Base-by-base conservation (phyloP, 2,113 vertebrate species). In the Megalops atlanticus region DNA sequence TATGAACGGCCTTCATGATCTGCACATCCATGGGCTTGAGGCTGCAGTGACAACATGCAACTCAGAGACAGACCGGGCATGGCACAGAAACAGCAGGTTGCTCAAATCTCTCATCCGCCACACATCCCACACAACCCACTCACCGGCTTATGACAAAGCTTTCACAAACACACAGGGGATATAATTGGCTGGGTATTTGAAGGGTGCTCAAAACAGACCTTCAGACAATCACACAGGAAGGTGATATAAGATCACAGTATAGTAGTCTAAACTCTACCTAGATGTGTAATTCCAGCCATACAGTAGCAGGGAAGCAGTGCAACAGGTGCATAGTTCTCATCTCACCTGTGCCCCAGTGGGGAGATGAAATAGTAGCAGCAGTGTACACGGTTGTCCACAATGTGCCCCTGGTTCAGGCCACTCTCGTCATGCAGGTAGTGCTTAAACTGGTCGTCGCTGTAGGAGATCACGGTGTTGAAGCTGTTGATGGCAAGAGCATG, bases 331-430 rank as follows among this genome's bases (percentile, higher is more conserved):
- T 27, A 47, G 3, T 36, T 21, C 24, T 74, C 11, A 58, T 90
- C 95, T 80, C 87, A 99, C 98, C 98, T 97, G 0, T 99, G 98
- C 11, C 98, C 98, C 27, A 99, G 96, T 0, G 98, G 97, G 1
- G 98, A 99, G 85, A 99, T 97, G 83, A 99, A 99, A 87, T 99
- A 99, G 89, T 99, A 99, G 91, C 98, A 99, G 90, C 98, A 99
- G 87, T 99, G 98, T 78, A 99, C 97, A 4, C 98, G 91, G 84
- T 99, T 99, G 85, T 99, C 98, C 14, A 99, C 88, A 52, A 99
- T 99, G 87, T 99, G 98, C 1, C 98, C 92, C 12, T 97, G 92
- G 88, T 99, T 99, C 77, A 99, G 86, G 4, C 98, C 98, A 21
- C 97, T 99, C 92, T 99, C 98, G 1, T 99, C 98, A 0, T 99